Conservation (phyloP, 1,140 invertebrate species). For the Maconellicoccus hirsutus region DNA sequence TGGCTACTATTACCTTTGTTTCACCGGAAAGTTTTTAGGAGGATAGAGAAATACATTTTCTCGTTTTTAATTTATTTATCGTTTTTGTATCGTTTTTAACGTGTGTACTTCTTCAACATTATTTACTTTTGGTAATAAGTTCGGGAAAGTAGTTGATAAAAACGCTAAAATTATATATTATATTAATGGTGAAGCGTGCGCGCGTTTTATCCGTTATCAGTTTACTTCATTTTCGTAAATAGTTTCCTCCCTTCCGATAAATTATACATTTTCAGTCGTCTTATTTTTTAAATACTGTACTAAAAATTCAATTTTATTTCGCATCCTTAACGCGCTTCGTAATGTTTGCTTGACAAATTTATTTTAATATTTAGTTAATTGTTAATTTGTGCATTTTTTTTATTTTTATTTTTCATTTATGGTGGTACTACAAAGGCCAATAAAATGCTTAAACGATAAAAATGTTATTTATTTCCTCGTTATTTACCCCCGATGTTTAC, state of each 20-base stretch:
- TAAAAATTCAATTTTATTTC: background rate
- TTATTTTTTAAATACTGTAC: background rate
- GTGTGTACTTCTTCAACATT: background rate
- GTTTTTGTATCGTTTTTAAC: slow-evolving; percentile 22
- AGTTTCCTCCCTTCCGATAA: background rate
- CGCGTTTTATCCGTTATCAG: background rate
- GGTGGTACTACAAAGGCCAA: slow-evolving; percentile 19
- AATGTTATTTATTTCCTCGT: too few species aligned
- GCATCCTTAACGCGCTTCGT: background rate
- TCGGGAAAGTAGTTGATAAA: background rate
- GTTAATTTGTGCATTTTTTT: slow-evolving; percentile 22
- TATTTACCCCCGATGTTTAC: too few species aligned
- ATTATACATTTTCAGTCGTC: too few species aligned
- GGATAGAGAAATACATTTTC: slow-evolving; percentile 42
- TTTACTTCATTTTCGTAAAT: background rate
- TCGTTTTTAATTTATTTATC: slow-evolving; percentile 21
- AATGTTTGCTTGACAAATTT: slow-evolving; percentile 15
- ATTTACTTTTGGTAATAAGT: background rate
- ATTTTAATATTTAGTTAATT: slow-evolving; percentile 17
- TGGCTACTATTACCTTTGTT: slow-evolving; percentile 50
- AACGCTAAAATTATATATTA: background rate
- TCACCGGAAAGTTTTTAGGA: slow-evolving; percentile 64
- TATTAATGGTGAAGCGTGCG: background rate
- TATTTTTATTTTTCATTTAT: slow-evolving; percentile 21
- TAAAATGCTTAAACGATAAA: slow-evolving; percentile 14